phyloP scores from a whole-genome alignment of 2,797 vertebrate species.

The Parambassis ranga region DNA sequence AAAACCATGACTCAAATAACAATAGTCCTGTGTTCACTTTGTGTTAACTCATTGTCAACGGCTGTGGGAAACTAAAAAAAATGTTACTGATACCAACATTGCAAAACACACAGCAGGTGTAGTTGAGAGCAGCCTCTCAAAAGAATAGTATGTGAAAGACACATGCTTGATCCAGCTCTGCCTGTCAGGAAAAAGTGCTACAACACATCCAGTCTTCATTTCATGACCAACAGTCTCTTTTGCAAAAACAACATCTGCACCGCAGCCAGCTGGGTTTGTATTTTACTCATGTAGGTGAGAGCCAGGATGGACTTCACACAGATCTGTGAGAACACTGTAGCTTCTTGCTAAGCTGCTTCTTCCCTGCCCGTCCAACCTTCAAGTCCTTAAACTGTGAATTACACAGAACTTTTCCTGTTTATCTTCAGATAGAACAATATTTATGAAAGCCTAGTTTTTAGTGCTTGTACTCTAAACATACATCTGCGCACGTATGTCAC shows the following conservation, averaged over 20 bases:
- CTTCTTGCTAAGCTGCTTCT: slow-evolving; percentile 20
- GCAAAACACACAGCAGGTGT: not conserved
- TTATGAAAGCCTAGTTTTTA: not conserved
- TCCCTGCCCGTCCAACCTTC: not conserved
- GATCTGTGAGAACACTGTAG: slow-evolving; percentile 50
- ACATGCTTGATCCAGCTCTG: slow-evolving; percentile 2
- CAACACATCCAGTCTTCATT: not conserved
- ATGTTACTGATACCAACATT: slow-evolving; percentile 25
- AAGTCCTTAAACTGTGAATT: slow-evolving; percentile 1
- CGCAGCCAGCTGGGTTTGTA: slow-evolving; percentile 3
- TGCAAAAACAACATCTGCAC: slow-evolving; percentile 1
- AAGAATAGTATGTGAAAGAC: no score
- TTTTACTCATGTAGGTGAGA: not conserved
- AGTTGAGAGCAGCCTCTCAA: no score
- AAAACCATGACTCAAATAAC: slow-evolving; percentile 48
- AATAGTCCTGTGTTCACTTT: slow-evolving; percentile 39
- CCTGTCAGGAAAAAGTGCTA: not conserved
- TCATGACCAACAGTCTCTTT: not conserved
- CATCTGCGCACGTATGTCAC: not conserved
- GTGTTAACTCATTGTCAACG: slow-evolving; percentile 36
- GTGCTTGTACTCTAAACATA: not conserved
- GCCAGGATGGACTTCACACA: slow-evolving; percentile 28
- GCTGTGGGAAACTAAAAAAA: slow-evolving; percentile 41
- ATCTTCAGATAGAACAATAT: slow-evolving; percentile 20
- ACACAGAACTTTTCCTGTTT: not conserved